Evolutionary conservation across 2,797 vertebrate genomes (phyloP), one percentile per base, ranked within the genome.

Genomic region (Enteromius thamalakanensis): DNA sequence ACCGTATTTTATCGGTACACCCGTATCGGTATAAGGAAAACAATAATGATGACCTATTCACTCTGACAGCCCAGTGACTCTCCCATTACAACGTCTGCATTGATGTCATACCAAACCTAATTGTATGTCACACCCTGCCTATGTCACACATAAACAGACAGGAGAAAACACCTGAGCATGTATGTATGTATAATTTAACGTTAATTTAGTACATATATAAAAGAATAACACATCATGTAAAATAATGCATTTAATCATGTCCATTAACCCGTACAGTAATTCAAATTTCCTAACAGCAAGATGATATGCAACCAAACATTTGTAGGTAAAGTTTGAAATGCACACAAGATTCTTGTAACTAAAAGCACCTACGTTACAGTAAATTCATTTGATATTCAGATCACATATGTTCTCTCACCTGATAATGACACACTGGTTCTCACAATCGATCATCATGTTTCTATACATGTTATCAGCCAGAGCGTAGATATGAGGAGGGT

Each of bases 341-440:
- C 51, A 21, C 51, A 21, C 51, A 53, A 49, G 5, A 47, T 14
- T 14, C 3, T 26, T 68, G 10, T 53, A 34, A 55, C 32, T 79
- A 7, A 68, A 79, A 29, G 21, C 11, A n/a, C 21, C 23, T 40
- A 19, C 2, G 37, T 7, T 69, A 6, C 8, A 53, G 15, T 2
- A 21, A 29, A 74, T 34, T 11, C n/a, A 49, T 10, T 42, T 76
- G n/a, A 60, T 40, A n/a, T 55, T 75, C 32, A 58, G 11, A 26
- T 21, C 32, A 21, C 21, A 55, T n/a, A 40, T 75, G 55, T 47
- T 40, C 64, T 1, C 93, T 92, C 94, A 99, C 98, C 98, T 99
- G 94, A 99, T 99, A 90, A 99, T 99, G 92, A 99, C 98, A 88
- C 98, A 99, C 51, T 99, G 98, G 92, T 98, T 98, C 92, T 99